phyloP scores from a whole-genome alignment of 2,113 vertebrate genomes.

The Podarcis raffonei region DNA sequence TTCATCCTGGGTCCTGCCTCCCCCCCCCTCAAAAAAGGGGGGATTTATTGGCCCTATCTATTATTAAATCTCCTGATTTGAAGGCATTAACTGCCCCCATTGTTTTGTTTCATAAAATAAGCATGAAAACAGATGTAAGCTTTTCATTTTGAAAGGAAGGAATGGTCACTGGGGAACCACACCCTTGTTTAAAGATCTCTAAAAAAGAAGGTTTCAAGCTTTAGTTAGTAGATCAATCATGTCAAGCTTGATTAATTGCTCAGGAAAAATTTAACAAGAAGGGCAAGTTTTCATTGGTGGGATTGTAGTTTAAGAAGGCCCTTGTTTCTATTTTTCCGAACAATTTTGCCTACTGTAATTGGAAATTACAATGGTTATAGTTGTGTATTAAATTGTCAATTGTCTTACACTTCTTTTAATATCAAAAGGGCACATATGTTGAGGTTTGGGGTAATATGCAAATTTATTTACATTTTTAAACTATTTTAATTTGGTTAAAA shows the following conservation, averaged over 20 bases:
- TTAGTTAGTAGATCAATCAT: neutral
- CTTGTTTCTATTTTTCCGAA: neutral
- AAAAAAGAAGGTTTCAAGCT: neutral
- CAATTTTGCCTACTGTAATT: neutral
- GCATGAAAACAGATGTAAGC: accelerated
- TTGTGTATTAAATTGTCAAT: neutral
- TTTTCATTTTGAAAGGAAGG: neutral
- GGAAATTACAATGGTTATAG: neutral
- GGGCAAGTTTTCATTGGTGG: neutral
- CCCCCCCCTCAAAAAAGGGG: neutral
- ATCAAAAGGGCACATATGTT: neutral
- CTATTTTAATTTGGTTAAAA: neutral
- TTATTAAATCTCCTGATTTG: accelerated
- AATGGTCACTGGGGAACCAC: neutral
- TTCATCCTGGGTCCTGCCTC: neutral
- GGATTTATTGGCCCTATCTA: neutral
- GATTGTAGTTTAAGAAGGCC: neutral
- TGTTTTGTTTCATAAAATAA: neutral
- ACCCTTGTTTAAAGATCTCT: neutral
- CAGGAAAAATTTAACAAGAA: neutral
- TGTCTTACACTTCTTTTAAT: neutral
- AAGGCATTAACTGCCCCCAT: neutral
- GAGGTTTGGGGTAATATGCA: too few species aligned
- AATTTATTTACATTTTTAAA: neutral
- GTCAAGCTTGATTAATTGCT: neutral